Evolutionary conservation across 2,888 invertebrate genomes (phyloP).

Genomic region (Agonopterix heracliana): DNA sequence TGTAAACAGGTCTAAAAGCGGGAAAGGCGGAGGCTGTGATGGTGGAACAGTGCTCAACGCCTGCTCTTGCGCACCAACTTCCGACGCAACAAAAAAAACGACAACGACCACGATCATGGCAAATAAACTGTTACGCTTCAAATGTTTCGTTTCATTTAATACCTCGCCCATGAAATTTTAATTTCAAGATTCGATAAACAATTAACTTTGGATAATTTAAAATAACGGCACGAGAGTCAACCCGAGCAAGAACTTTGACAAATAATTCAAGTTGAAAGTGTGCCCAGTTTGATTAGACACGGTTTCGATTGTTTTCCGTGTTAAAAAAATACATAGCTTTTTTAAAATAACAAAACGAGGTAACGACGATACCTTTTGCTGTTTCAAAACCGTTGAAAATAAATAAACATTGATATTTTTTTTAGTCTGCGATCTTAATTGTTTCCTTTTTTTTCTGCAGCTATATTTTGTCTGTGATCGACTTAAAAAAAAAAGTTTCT

Average conservation of each 20-base stretch:
- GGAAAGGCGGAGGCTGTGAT: constrained; percentile 35
- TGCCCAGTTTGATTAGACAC: too few species aligned
- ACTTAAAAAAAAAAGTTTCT: too few species aligned
- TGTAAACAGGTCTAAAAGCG: constrained; percentile 59
- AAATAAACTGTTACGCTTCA: constrained; percentile 61
- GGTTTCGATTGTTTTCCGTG: too few species aligned
- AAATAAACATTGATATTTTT: too few species aligned
- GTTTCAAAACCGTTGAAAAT: too few species aligned
- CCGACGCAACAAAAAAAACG: constrained; percentile 44
- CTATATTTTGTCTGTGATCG: too few species aligned
- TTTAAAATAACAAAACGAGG: too few species aligned
- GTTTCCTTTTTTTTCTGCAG: too few species aligned
- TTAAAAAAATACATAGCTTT: too few species aligned
- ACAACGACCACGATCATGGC: constrained; percentile 54
- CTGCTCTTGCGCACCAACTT: constrained; percentile 49
- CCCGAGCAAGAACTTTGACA: constrained; percentile 22
- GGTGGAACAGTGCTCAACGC: constrained; percentile 45
- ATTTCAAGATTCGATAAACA: constrained; percentile 55
- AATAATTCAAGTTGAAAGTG: constrained; percentile 27
- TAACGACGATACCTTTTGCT: too few species aligned
- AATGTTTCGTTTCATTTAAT: constrained; percentile 50
- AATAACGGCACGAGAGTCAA: constrained; percentile 46
- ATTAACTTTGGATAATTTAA: constrained; percentile 37
- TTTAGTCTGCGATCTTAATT: too few species aligned
- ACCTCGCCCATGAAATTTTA: constrained; percentile 63